Conservation (phyloP, 2,888 invertebrate species). For the Boloria euphrosyne region DNA sequence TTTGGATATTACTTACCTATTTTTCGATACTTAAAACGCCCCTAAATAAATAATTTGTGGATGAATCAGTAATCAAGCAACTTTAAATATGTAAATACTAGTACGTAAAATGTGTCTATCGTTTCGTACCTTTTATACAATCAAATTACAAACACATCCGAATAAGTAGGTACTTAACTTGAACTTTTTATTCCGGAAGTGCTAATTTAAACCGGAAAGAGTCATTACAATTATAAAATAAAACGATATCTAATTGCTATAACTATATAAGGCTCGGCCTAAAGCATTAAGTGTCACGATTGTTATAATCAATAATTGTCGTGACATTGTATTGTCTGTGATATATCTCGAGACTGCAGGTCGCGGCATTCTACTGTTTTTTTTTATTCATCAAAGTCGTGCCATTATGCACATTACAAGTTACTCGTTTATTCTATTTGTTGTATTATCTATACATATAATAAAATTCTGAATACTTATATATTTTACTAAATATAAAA, state of each 20-base stretch:
- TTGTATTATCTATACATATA: no score
- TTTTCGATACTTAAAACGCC: no score
- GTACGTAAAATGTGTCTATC: neutral
- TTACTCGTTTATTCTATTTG: no score
- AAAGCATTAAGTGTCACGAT: slow-evolving; percentile 22
- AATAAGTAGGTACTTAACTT: slow-evolving; percentile 4
- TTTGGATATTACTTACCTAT: no score
- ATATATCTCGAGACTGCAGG: slow-evolving; percentile 19
- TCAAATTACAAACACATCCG: slow-evolving; percentile 2
- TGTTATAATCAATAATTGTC: slow-evolving; percentile 18
- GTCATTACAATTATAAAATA: slow-evolving; percentile 24
- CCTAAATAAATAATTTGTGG: no score
- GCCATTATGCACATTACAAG: neutral
- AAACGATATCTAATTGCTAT: slow-evolving; percentile 27
- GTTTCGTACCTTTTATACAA: neutral
- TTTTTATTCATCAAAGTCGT: slow-evolving; percentile 5
- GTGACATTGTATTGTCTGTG: slow-evolving; percentile 28
- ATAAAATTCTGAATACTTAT: no score
- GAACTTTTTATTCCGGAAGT: slow-evolving; percentile 11
- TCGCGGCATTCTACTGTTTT: slow-evolving; percentile 6
- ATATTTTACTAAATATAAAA: no score
- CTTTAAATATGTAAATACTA: no score
- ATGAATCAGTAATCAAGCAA: no score
- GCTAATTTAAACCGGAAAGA: slow-evolving; percentile 11
- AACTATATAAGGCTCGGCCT: slow-evolving; percentile 22